Evolutionary conservation across 1,140 invertebrate species (phyloP).

Genomic region (Drosophila ananassae): DNA sequence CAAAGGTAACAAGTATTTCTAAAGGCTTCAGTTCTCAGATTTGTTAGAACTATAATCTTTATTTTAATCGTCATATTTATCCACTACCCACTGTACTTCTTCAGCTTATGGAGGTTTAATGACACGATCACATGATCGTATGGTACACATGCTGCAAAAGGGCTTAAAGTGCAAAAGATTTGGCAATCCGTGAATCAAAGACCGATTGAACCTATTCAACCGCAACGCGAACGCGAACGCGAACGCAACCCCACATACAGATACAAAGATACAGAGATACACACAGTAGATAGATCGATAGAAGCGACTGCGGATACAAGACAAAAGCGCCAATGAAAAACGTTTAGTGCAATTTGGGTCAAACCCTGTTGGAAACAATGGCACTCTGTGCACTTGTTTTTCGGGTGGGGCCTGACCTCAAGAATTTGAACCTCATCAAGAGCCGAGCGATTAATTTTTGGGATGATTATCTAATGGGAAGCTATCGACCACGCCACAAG

Average conservation of each 20-base stretch:
- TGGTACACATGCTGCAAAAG: conserved; percentile 55
- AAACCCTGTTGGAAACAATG: conserved; percentile 58
- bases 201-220: conserved; percentile 74
- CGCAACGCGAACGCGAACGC: conserved; percentile 74
- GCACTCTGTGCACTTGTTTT: conserved; percentile 56
- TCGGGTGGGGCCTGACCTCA: conserved; percentile 60
- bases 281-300: conserved; percentile 17
- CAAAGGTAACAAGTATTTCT: no score
- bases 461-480: conserved; percentile 49
- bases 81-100: neutral
- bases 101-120: conserved; percentile 55
- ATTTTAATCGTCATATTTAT: neutral
- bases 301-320: conserved; percentile 19
- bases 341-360: conserved; percentile 67
- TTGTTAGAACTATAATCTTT: neutral
- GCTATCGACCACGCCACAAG: conserved; percentile 2
- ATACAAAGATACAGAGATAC: conserved; percentile 26
- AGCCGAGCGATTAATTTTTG: conserved; percentile 32
- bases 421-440: conserved; percentile 33
- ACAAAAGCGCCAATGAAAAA: conserved; percentile 50
- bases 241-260: conserved; percentile 54
- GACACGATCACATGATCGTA: conserved; percentile 62
- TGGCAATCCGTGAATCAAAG: conserved; percentile 74
- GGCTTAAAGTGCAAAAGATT: conserved; percentile 74
- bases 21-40: neutral